Conservation (phyloP, 2,888 invertebrate species). For the Kryphioiulus occultus region DNA sequence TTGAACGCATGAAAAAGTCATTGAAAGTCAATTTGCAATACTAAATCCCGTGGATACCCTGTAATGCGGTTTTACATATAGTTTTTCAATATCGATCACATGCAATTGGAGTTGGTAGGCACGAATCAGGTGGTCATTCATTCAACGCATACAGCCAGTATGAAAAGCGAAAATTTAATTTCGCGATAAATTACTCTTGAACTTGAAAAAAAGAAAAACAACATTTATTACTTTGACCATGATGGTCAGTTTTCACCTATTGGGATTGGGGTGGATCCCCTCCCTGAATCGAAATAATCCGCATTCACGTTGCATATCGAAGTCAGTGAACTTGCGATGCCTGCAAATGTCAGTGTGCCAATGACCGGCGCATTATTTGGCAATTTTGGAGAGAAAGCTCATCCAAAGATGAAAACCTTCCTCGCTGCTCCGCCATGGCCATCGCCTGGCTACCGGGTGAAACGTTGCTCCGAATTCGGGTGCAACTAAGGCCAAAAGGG, state of each 20-base stretch:
- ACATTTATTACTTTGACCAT: background rate
- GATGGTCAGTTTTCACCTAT: conserved; percentile 14
- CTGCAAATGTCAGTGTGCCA: conserved; percentile 11
- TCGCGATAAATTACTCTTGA: background rate
- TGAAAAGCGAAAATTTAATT: background rate
- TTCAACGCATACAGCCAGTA: background rate
- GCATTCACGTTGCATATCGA: conserved; percentile 25
- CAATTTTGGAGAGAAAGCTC: background rate
- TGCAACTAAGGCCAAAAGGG: background rate
- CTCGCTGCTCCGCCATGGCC: background rate
- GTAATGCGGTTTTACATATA: too few relatives aligned
- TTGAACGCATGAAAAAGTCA: too few relatives aligned
- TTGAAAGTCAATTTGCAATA: too few relatives aligned
- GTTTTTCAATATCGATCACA: too few relatives aligned
- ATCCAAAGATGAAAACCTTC: background rate
- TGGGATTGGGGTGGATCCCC: background rate
- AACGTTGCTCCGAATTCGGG: background rate
- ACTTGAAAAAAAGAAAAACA: background rate
- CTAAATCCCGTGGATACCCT: too few relatives aligned
- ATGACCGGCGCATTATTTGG: background rate
- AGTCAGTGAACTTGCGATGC: conserved; percentile 31
- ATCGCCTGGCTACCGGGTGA: background rate
- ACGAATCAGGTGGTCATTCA: too few relatives aligned
- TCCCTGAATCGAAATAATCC: background rate
- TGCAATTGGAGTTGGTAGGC: too few relatives aligned